phyloP scores from a whole-genome alignment of 2,113 vertebrate genomes.

The Hassar affinis region DNA sequence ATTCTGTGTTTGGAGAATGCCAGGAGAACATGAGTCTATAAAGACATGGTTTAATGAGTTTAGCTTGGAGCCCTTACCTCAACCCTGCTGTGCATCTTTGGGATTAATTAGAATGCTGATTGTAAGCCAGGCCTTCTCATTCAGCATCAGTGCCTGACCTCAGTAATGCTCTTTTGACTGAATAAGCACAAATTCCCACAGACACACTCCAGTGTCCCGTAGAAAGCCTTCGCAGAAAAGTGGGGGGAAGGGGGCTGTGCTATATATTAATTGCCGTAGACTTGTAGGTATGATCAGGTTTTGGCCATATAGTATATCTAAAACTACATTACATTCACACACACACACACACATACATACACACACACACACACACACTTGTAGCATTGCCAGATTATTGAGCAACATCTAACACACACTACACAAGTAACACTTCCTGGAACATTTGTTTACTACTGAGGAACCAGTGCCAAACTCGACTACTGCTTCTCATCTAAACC shows the following conservation, averaged over 20 bases:
- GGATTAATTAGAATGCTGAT: not conserved
- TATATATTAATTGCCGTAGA: not conserved
- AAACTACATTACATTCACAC: too few relatives aligned
- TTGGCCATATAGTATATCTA: not conserved
- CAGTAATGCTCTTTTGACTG: not conserved
- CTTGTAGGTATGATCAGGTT: not conserved
- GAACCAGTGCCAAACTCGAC: not conserved
- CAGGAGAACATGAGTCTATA: too few relatives aligned
- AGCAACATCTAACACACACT: not conserved
- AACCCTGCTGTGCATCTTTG: not conserved
- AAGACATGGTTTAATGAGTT: not conserved
- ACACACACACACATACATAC: not conserved
- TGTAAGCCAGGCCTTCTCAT: not conserved
- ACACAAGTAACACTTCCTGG: conserved; percentile 13
- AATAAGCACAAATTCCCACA: not conserved
- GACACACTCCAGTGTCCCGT: not conserved
- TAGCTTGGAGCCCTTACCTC: not conserved
- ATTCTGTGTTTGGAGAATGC: too few relatives aligned
- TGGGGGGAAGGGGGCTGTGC: not conserved
- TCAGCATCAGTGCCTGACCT: not conserved
- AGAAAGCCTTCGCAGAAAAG: not conserved
- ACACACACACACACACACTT: not conserved
- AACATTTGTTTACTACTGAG: conserved; percentile 2
- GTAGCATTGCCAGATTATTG: not conserved
- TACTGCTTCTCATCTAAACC: not conserved